These are phyloP conservation scores for Mergus octosetaceus DNA, from an alignment of 2,797 vertebrate species.

Conservation along the genomic window DNA sequence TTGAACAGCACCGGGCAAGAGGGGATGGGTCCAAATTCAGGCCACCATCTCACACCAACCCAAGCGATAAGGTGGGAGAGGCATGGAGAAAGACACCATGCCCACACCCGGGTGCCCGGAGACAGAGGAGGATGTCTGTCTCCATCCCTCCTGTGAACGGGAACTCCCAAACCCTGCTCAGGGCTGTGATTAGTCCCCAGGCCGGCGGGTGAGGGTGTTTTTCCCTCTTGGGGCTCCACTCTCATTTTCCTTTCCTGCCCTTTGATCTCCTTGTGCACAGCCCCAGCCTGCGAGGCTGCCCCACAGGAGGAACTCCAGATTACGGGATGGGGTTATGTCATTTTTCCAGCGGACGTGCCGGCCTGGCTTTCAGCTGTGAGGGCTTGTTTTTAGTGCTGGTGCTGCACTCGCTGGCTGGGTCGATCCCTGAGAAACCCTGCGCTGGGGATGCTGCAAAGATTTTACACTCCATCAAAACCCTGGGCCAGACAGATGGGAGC, in stretches of 20 bases:
- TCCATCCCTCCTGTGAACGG: conserved; percentile 12
- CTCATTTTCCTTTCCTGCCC: conserved; percentile 32
- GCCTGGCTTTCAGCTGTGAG: neutral
- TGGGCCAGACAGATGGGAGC: neutral
- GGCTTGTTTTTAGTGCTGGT: neutral
- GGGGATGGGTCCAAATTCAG: neutral
- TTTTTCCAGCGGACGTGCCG: conserved; percentile 63
- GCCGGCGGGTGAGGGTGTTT: neutral
- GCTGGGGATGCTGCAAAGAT: neutral
- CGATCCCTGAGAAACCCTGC: neutral
- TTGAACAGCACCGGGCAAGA: neutral
- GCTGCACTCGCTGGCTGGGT: neutral
- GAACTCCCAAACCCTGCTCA: neutral
- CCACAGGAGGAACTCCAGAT: conserved; percentile 60
- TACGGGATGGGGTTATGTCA: conserved; percentile 53
- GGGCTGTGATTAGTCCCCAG: neutral
- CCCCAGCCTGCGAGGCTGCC: neutral
- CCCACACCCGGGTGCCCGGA: neutral
- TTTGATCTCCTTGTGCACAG: conserved; percentile 59
- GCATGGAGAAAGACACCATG: neutral
- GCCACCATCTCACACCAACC: neutral
- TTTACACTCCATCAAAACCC: accelerated
- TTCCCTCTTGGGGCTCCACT: conserved; percentile 24
- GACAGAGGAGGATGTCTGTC: conserved; percentile 48
- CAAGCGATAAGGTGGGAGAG: conserved; percentile 36